Evolutionary conservation across 2,888 invertebrate species (phyloP), one percentile per base, ranked within the genome.

Genomic region (Ligdia adustata): DNA sequence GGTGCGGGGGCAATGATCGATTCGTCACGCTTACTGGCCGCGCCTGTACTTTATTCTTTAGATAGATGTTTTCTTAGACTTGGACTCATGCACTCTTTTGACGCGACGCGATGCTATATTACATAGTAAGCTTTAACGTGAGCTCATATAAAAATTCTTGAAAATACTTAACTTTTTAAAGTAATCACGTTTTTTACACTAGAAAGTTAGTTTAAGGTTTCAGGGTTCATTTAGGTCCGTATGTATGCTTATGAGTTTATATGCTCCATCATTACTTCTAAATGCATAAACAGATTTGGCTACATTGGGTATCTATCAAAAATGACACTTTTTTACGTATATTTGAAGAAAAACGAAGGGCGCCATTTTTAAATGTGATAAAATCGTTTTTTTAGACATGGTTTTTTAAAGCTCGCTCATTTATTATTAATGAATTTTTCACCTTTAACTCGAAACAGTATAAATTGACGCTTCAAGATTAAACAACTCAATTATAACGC

Each of bases 1-100:
- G 82, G 75, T 68, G 51, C 52, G 69, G 68, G 87, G 82, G 84
- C 82, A 82, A 75, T 67, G 84, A 73, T 75, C 86, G 72, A 70
- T 68, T 72, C 69, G 67, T 79, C 75, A 82, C 77, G 82, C 69
- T 72, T 69, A 64, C 75, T 76, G 72, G 74, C 66, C 60, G 58
- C 54, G 62, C 62, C 66, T 72, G 69, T 74, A 75, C 70, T 66
- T 57, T 22, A 4, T 4, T 22, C 22, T 6, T 22, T 6, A n/a
- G 6, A 5, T 18, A n/a, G n/a, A n/a, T n/a, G n/a, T n/a, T n/a
- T n/a, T n/a, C n/a, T n/a, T n/a, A n/a, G n/a, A n/a, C n/a, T n/a
- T n/a, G n/a, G n/a, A n/a, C n/a, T n/a, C n/a, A n/a, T n/a, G n/a
- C n/a, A n/a, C n/a, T n/a, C n/a, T n/a, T n/a, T n/a, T n/a, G n/a